Conservation (phyloP, 2,113 vertebrate genomes). For the Rhinichthys klamathensis region DNA sequence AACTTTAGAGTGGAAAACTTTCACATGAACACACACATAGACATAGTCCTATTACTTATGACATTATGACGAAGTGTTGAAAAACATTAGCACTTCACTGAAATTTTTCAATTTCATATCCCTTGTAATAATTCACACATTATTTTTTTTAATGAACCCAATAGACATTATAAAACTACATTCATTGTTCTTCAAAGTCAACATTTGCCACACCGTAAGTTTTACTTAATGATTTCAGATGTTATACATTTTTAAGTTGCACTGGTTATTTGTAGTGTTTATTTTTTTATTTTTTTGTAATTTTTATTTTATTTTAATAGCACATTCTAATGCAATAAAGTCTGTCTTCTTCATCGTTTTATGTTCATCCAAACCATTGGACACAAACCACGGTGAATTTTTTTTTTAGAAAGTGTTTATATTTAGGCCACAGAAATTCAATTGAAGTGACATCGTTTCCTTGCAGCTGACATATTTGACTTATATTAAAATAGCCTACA, state of each 20-base stretch:
- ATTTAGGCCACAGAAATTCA: background rate
- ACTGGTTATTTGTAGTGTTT: background rate
- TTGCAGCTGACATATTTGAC: background rate
- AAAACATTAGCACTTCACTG: background rate
- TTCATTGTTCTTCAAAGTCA: no score
- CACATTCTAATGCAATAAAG: background rate
- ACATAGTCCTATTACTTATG: background rate
- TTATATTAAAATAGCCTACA: background rate
- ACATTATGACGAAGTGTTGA: slow-evolving; percentile 23
- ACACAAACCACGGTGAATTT: no score
- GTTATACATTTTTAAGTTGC: background rate
- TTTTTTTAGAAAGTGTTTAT: no score
- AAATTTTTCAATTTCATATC: background rate
- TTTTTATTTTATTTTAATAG: background rate
- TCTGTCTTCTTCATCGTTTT: background rate
- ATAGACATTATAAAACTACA: background rate
- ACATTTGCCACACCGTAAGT: no score
- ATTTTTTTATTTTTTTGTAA: no score
- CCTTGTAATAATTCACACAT: background rate
- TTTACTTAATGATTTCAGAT: background rate
- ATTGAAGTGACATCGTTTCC: background rate
- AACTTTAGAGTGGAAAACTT: background rate
- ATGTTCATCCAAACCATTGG: background rate
- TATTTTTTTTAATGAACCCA: background rate
- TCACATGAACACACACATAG: slow-evolving; percentile 4